Evolutionary conservation across 2,888 invertebrate genomes (phyloP).

Genomic region (Alloscopus bannaensis): DNA sequence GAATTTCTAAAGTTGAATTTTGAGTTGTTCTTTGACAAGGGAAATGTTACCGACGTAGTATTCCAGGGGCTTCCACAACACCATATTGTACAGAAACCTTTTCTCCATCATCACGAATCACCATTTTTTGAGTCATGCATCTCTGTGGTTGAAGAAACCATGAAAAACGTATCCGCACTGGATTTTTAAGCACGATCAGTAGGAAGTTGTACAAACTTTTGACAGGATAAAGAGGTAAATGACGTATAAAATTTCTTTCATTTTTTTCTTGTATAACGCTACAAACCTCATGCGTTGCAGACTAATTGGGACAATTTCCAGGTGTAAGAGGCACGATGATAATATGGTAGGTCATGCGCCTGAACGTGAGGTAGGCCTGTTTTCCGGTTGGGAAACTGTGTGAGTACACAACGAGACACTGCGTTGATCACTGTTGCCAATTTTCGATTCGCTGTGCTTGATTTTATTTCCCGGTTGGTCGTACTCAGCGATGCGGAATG

Average conservation of each 20-base stretch:
- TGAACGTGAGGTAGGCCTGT: too few species aligned
- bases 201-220: not conserved
- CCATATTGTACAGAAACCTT: not conserved
- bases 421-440: not conserved
- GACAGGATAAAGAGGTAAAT: not conserved
- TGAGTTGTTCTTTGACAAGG: too few species aligned
- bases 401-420: too few species aligned
- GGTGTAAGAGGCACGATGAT: not conserved
- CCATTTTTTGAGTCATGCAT: too few species aligned
- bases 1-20: too few species aligned
- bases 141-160: too few species aligned
- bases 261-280: not conserved
- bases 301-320: not conserved
- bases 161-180: too few species aligned
- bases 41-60: too few species aligned
- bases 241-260: not conserved
- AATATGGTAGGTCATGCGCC: not conserved
- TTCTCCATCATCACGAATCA: too few species aligned
- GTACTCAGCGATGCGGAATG: not conserved
- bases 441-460: not conserved
- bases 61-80: not conserved
- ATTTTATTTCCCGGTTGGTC: not conserved
- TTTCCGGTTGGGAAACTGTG: too few species aligned
- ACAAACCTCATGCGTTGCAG: not conserved
- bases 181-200: not conserved